Percentiles rank a stretch among this genome's conserved stretches.
Evolutionary conservation across 2,888 invertebrate species (phyloP).

Genomic region (Euphydryas editha): DNA sequence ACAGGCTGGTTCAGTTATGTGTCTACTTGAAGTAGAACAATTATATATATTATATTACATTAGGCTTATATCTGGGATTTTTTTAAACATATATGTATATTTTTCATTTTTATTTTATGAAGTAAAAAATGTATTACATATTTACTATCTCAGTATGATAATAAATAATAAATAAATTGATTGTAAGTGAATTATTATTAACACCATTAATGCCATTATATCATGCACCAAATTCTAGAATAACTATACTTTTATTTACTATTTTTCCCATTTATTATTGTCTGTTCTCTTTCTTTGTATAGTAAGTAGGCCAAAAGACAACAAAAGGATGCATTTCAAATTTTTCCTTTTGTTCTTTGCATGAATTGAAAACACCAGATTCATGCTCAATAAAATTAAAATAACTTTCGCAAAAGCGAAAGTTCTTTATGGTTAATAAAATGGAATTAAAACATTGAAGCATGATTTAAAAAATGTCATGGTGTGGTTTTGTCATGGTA

Average conservation of each 20-base stretch:
- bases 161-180: no score
- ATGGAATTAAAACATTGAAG: constrained; percentile 17
- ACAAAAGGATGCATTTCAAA: constrained; percentile 41
- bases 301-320: constrained; percentile 38
- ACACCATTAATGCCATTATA: not conserved
- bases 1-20: no score
- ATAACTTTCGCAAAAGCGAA: constrained; percentile 32
- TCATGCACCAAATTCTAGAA: not conserved
- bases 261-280: constrained; percentile 32
- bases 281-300: constrained; percentile 34
- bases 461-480: constrained; percentile 11
- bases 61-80: no score
- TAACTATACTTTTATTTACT: constrained; percentile 13
- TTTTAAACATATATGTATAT: no score
- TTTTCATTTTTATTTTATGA: no score
- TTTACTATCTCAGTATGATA: no score
- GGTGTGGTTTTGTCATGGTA: constrained; percentile 5
- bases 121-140: no score
- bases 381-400: constrained; percentile 34
- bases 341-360: constrained; percentile 36
- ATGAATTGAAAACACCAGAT: constrained; percentile 30
- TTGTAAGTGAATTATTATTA: not conserved
- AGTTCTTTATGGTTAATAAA: constrained; percentile 24
- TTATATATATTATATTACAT: no score
- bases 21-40: no score